Percentiles rank a stretch among this genome's conserved stretches.
phyloP scores from a whole-genome alignment of 2,888 invertebrate species.

The Epinotia demarniana region DNA sequence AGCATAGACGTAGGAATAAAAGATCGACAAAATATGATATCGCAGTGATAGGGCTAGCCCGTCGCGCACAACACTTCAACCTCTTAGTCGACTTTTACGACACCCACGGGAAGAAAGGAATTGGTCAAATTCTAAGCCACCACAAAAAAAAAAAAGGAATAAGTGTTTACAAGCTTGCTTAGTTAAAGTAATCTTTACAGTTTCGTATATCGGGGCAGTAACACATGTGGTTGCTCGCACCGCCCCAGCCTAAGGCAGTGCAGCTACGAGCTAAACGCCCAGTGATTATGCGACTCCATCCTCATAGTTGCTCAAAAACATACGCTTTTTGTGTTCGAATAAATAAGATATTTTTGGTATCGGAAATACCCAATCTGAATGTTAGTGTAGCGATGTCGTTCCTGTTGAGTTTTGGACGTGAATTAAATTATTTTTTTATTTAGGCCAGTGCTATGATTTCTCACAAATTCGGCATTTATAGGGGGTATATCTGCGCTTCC shows the following conservation, averaged over 20 bases:
- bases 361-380: conserved; percentile 5
- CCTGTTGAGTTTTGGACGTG: conserved; percentile 1
- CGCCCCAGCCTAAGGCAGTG: conserved; percentile 29
- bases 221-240: conserved; percentile 9
- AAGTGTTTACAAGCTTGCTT: too few relatives aligned
- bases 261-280: conserved; percentile 42
- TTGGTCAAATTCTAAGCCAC: too few relatives aligned
- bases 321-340: conserved; percentile 32
- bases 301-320: conserved; percentile 45
- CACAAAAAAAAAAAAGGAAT: too few relatives aligned
- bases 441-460: conserved; percentile 20
- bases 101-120: too few relatives aligned
- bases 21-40: too few relatives aligned
- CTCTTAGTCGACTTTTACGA: too few relatives aligned
- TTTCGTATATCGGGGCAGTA: too few relatives aligned
- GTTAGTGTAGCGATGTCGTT: conserved; percentile 23
- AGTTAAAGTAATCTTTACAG: too few relatives aligned
- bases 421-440: neutral
- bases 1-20: too few relatives aligned
- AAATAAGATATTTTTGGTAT: conserved; percentile 22
- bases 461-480: conserved; percentile 23
- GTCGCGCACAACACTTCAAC: too few relatives aligned
- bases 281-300: conserved; percentile 42
- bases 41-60: too few relatives aligned
- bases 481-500: conserved; percentile 17